Conservation (phyloP, 2,113 vertebrate genomes). For the Corvus hawaiiensis region DNA sequence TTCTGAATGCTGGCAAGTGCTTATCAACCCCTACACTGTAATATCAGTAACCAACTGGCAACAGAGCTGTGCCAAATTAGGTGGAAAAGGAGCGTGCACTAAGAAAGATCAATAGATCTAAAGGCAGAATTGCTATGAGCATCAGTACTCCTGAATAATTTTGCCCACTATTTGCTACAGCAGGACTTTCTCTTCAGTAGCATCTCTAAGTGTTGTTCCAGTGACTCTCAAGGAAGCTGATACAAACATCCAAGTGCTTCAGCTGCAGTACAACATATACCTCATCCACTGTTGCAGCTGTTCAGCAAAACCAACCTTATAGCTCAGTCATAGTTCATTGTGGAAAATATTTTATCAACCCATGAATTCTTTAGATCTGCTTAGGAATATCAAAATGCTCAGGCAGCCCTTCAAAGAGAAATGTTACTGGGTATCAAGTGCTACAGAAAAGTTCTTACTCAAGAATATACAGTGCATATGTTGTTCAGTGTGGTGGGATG, state of each 20-base stretch:
- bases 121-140: background rate
- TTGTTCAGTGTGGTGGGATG: background rate
- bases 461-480: accelerated
- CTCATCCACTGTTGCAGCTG: background rate
- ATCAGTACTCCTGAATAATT: background rate
- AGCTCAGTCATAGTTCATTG: background rate
- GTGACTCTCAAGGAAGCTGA: background rate
- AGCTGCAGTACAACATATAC: background rate
- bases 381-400: background rate
- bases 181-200: background rate
- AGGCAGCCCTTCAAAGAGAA: background rate
- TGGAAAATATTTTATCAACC: background rate
- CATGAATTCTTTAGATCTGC: background rate
- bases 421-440: background rate
- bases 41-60: conserved; percentile 16
- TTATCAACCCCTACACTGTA: conserved; percentile 40
- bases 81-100: background rate
- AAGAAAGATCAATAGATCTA: conserved; percentile 4
- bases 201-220: background rate
- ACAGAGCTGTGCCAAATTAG: conserved; percentile 40
- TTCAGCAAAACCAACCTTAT: background rate
- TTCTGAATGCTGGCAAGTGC: conserved; percentile 43
- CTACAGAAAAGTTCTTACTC: background rate
- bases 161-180: background rate
- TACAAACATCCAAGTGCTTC: background rate